Evolutionary conservation across 2,888 invertebrate species (phyloP).

Genomic region (Petrophora chlorosata): DNA sequence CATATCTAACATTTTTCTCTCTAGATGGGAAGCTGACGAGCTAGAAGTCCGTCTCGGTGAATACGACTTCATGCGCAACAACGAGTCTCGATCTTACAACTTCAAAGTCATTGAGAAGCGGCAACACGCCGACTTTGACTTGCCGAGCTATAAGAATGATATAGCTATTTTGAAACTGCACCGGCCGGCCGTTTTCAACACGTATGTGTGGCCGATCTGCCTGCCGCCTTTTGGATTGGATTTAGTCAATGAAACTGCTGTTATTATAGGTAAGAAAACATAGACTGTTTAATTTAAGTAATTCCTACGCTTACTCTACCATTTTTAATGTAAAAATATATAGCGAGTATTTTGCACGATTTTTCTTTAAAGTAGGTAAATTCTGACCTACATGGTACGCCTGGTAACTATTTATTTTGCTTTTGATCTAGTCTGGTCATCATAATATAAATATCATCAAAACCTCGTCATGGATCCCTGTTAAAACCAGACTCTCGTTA

Average conservation of each 20-base stretch:
- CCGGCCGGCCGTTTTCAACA: slow-evolving; percentile 87
- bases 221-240: slow-evolving; percentile 87
- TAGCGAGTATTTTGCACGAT: too few species aligned
- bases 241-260: slow-evolving; percentile 85
- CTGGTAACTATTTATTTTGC: too few species aligned
- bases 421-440: too few species aligned
- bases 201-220: slow-evolving; percentile 93
- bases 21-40: slow-evolving; percentile 84
- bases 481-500: too few species aligned
- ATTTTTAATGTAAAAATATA: too few species aligned
- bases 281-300: too few species aligned
- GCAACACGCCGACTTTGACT: slow-evolving; percentile 87
- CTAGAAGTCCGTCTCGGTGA: slow-evolving; percentile 90
- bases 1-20: neutral
- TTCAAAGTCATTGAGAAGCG: slow-evolving; percentile 87
- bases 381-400: too few species aligned
- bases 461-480: too few species aligned
- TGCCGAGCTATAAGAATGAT: slow-evolving; percentile 88
- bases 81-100: slow-evolving; percentile 88
- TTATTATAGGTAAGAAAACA: slow-evolving; percentile 85
- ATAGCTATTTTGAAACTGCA: slow-evolving; percentile 89
- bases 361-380: too few species aligned
- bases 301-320: too few species aligned
- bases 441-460: too few species aligned
- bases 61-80: slow-evolving; percentile 87